Evolutionary conservation across 2,888 invertebrate genomes (phyloP), one percentile per base, ranked within the genome.

Genomic region (Aleiodes testaceus): DNA sequence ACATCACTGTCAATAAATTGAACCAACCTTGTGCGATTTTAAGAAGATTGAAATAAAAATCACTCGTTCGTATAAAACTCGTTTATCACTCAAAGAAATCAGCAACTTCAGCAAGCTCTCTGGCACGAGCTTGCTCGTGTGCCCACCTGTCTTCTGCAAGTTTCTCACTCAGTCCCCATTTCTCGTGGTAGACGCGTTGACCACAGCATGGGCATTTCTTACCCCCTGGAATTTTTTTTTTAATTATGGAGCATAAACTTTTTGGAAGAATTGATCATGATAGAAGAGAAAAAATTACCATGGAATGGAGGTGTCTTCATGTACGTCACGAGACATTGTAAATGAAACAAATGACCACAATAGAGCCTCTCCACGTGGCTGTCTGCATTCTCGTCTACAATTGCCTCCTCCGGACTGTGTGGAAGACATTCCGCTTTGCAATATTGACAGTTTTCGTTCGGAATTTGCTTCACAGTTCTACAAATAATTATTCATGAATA

Each of bases 111-210:
- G 92, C 92, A 16, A 94, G 87, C 83, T 94, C 94, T 73, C 94
- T 87, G 78, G 91, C 90, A 69, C 92, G 89, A 2, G 94, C 94
- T 84, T 94, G 93, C 80, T 93, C 91, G 81, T 94, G 93, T 1
- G 94, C 93, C 94, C 94, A 94, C 61, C 93, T 89, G 61, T 92
- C 90, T 85, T 94, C 94, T 0, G 93, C 92, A 42, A 93, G 87
- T 81, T 91, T 91, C 26, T 93, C 92, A 65, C 90, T 90, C 4
- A 93, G 85, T 68, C 91, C 91, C 92, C 93, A 94, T 80, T 93
- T 93, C 76, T 93, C 93, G 81, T 94, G 94, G 78, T 90, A 92
- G 73, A 94, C 91, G 78, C 90, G 90, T 77, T 91, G 88, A 5
- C 90, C 90, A 83, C 94, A 94, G 12, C 78, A 79, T 11, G 91